Evolutionary conservation across 2,113 vertebrate genomes (phyloP), one percentile per base, ranked within the genome.

Genomic region (Fulica atra): DNA sequence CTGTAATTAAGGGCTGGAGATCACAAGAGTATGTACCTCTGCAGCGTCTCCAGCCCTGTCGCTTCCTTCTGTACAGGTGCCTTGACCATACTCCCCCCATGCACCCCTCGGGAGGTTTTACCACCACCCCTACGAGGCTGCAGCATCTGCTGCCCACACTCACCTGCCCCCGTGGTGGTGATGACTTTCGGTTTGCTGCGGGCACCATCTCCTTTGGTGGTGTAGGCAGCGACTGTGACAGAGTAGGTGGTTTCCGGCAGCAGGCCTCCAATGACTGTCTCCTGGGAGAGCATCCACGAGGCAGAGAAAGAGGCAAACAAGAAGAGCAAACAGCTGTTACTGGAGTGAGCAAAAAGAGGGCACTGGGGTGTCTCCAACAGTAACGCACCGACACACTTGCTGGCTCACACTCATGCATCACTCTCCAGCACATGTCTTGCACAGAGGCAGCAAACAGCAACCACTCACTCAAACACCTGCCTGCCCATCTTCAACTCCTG

Each of bases 171-270:
- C 7, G 99, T 98, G 13, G 99, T 99, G n/a, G 98, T 98, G 95
- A 99, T 98, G 66, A 99, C 97, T 92, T 98, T 99, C 60, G 99
- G 98, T 84, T 99, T 99, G 98, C 99, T 99, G 83, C 98, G 98
- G 78, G 99, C 99, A 72, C 99, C 99, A 19, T 99, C 99, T 25
- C 99, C 99, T 80, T 99, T 99, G 87, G 99, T 99, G 86, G 99
- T 99, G 54, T 99, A 99, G 3, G 99, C 99, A 23, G 99, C 99
- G 2, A 99, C 98, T 5, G 99, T 99, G 82, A 99, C 86, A 0
- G 99, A 99, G 96, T 99, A 99, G 81, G 98, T 99, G 12, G 99
- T 99, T 97, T 99, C 99, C 1, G 99, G 98, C 51, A 98, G 98
- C 83, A 99, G 98, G 79, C 99, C 98, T 15, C 98, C 98, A 82